Base-by-base conservation (phyloP, 2,797 vertebrate species). In the Melanotaenia nigrans region DNA sequence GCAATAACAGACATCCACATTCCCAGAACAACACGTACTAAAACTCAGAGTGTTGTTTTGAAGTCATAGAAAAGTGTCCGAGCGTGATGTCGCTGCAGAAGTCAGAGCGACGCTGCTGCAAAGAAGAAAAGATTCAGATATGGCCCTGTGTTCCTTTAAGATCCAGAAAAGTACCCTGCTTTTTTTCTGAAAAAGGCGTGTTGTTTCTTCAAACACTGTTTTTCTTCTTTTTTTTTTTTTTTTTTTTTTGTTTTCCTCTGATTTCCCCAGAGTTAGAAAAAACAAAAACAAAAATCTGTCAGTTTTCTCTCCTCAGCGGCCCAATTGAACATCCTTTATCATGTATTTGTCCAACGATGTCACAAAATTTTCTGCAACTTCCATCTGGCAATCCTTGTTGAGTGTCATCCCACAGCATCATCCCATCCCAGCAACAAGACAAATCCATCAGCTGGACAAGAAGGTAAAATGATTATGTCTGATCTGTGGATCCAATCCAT, bases 91-190 rank as follows among this genome's bases (percentile, higher is more conserved):
- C 49, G 78, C 85, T 82, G 84, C 86, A 87, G 87, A 69, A 64
- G 71, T 30, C 61, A 68, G 47, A 73, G 54, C 51, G 32, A 64
- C 36, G 42, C 83, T 69, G 83, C 78, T 61, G 87, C 78, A 5
- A 40, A 40, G 75, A 78, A 80, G 54, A 80, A 74, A 32, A 86
- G 57, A 84, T 68, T 86, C 87, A 88, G 69, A 92, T 93, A 95
- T 95, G 94, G 94, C 94, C 94, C 94, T 93, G 86, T 88, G 93
- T 94, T 94, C 94, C 94, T 94, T 91, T 82, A 89, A 78, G 84
- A 87, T 89, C 90, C 92, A 94, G 85, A 94, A 89, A 93, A 93
- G 87, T 92, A 93, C 94, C 93, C 94, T 95, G 94, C 92, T 94
- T 92, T 90, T 90, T 91, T 91, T 87, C 80, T 85, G 90, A 91